Evolutionary conservation across 1,140 invertebrate genomes (phyloP).

Genomic region (Drosophila azteca): DNA sequence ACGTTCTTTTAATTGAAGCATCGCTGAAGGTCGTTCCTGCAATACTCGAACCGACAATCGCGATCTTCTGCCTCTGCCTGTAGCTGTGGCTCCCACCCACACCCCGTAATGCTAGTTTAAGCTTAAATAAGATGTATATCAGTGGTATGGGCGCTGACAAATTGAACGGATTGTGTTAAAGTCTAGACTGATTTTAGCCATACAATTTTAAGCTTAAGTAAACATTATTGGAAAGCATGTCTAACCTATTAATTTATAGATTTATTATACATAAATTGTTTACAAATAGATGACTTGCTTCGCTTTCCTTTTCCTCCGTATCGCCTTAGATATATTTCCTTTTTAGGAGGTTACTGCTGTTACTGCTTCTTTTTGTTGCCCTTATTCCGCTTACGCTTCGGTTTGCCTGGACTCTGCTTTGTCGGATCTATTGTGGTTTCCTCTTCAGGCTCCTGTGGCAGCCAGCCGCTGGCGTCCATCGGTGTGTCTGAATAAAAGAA

Average conservation of each 20-base stretch:
- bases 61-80: neutral
- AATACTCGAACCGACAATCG: too few relatives aligned
- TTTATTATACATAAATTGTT: constrained; percentile 6
- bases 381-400: constrained; percentile 31
- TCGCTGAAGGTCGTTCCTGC: neutral
- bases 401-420: constrained; percentile 33
- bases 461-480: constrained; percentile 42
- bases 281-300: constrained; percentile 47
- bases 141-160: neutral
- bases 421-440: too few relatives aligned
- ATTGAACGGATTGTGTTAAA: constrained; percentile 40
- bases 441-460: constrained; percentile 28
- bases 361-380: constrained; percentile 35
- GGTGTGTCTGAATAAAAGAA: neutral
- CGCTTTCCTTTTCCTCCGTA: constrained; percentile 66
- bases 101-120: constrained; percentile 8
- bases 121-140: constrained; percentile 21
- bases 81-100: too few relatives aligned
- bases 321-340: constrained; percentile 29
- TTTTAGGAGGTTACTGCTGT: constrained; percentile 21
- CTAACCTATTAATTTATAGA: constrained; percentile 15
- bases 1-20: neutral
- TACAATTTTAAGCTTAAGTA: constrained; percentile 38
- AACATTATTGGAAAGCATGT: constrained; percentile 39
- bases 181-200: constrained; percentile 49